Percentiles rank a stretch among this genome's conserved stretches.
These are phyloP conservation scores for Zalophus californianus DNA, from an alignment of 2,797 vertebrate species.

Conservation along the genomic window DNA sequence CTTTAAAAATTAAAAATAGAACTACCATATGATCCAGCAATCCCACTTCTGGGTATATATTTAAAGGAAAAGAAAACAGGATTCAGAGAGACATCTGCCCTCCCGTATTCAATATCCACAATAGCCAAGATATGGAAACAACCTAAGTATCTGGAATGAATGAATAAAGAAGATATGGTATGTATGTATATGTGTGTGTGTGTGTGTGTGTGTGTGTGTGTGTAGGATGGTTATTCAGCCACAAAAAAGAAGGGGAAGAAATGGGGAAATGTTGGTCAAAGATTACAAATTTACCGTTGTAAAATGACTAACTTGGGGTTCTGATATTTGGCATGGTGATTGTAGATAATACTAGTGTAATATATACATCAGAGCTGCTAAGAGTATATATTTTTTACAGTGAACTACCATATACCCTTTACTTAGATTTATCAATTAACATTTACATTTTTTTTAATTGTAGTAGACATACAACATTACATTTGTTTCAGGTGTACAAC, in stretches of 20 bases:
- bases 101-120: not conserved
- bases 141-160: not conserved
- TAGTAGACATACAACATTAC: not conserved
- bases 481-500: not conserved
- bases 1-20: not conserved
- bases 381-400: not conserved
- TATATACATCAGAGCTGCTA: not conserved
- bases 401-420: not conserved
- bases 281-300: not conserved
- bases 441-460: not conserved
- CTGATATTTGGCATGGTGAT: not conserved
- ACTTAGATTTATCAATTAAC: not conserved
- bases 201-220: not conserved
- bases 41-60: not conserved
- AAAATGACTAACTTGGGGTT: not conserved
- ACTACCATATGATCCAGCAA: not conserved
- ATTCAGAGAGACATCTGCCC: not conserved
- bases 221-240: not conserved
- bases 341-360: not conserved
- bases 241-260: not conserved
- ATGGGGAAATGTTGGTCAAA: not conserved
- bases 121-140: not conserved
- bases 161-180: not conserved
- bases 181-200: too few species aligned
- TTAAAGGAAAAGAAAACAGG: not conserved